Evolutionary conservation across 2,888 invertebrate genomes (phyloP), one percentile per base, ranked within the genome.

Genomic region (Lasius platythorax): DNA sequence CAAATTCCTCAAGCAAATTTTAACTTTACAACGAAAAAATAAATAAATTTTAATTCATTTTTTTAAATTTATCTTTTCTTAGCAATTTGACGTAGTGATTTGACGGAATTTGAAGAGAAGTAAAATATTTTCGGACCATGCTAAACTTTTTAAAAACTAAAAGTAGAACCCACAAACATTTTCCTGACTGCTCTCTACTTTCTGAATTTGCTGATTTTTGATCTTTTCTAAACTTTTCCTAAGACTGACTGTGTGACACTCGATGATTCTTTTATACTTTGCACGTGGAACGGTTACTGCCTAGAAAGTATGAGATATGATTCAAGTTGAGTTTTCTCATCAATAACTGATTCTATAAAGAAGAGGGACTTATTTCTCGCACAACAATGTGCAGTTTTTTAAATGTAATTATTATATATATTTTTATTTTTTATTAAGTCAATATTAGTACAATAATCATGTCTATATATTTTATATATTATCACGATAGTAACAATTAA

Each of bases 201-300:
- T 28, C 56, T 30, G 12, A 76, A 68, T 68, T 68, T 12, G 56
- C n/a, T 56, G 68, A 56, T 66, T 53, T 37, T 50, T 23, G 23
- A 68, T 68, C 64, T 37, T 64, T 64, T 53, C 3, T 37, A 66
- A 76, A 76, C 53, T 76, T 76, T 46, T 64, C 15, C 18, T 28
- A 40, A 28, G n/a, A 33, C 23, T 64, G 6, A 9, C 50, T 53
- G 50, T 6, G 50, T 18, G 50, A 46, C 40, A 5, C n/a, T 75
- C 12, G 33, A 75, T 28, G 37, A 9, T 15, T 53, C 12, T 78
- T 78, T 67, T 8, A 76, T 56, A 64, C 18, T 28, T 28, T 56
- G 53, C 5, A n/a, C 2, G n/a, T 15, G 3, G 12, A 1, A 68
- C 12, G 23, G 37, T n/a, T 30, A 66, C 6, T n/a, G 28, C 12